Evolutionary conservation across 2,888 invertebrate genomes (phyloP), one percentile per base, ranked within the genome.

Genomic region (Rhorus exstirpatorius): DNA sequence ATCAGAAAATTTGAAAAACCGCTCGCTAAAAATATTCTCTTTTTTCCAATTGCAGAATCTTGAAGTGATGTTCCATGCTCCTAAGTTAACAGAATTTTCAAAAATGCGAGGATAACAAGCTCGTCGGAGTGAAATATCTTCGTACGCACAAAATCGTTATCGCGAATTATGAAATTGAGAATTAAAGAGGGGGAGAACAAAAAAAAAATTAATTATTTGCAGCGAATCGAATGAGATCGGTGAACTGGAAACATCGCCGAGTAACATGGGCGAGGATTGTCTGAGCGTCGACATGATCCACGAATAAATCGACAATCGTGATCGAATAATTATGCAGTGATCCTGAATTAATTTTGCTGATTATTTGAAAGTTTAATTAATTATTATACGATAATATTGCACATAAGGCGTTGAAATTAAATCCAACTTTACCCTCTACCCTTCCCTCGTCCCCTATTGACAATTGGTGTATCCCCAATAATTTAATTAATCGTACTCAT

Each of bases 221-320:
- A 97, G 97, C 93, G 97, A 97, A 93, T 97, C 97, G 10, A 97
- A 97, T 92, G 97, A 97, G 91, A 94, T 97, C 81, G 94, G 94
- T 2, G 95, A 95, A 86, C 93, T 97, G 91, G 97, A 97, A 92
- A 97, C 97, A 81, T 97, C 97, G 0, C 97, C 97, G 0, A 97
- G 96, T 90, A 97, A 97, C 90, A 94, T 96, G 83, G 96, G 95
- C 12, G 97, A 97, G 92, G 97, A 97, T 92, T 96, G 96, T 94
- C 95, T 97, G 86, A 95, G 95, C 86, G 94, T 95, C 87, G 95
- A 95, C 87, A 95, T 95, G 93, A 94, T 95, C 90, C 93, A 93
- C 38, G 94, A 94, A 91, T 94, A 90, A 89, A 80, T 77, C 83
- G 78, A 86, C 67, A 65, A n/a, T n/a, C n/a, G n/a, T n/a, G n/a